phyloP scores from a whole-genome alignment of 2,888 invertebrate species.

The Rhogogaster chlorosoma region DNA sequence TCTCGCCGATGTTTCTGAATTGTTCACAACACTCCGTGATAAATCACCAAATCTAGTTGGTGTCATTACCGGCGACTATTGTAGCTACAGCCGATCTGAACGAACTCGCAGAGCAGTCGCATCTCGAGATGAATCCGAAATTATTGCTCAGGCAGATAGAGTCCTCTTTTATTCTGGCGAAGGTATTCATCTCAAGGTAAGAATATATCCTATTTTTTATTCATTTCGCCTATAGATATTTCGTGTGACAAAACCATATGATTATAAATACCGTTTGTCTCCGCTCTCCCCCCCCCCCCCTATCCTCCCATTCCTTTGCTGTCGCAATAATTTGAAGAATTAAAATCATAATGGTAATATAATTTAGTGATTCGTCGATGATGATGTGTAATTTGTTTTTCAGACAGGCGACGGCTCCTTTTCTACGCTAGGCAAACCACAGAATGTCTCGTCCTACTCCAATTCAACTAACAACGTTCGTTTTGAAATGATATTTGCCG shows the following conservation, averaged over 20 bases:
- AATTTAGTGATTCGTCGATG: no score
- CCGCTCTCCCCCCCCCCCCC: no score
- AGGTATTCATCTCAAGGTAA: constrained; percentile 60
- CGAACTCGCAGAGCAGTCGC: constrained; percentile 65
- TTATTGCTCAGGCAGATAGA: constrained; percentile 54
- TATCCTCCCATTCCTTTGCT: no score
- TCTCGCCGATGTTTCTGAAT: constrained; percentile 64
- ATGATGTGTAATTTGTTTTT: background rate
- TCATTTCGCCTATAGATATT: background rate
- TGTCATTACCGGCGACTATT: constrained; percentile 69
- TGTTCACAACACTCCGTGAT: constrained; percentile 73
- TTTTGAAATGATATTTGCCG: constrained; percentile 37
- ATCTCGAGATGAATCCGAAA: constrained; percentile 27
- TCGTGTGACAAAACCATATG: no score
- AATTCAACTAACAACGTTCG: constrained; percentile 51
- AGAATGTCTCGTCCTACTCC: background rate
- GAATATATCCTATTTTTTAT: background rate
- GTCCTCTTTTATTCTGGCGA: constrained; percentile 64
- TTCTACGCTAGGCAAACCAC: background rate
- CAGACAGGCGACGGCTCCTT: background rate
- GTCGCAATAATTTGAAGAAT: no score
- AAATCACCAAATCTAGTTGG: constrained; percentile 69
- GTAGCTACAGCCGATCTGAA: constrained; percentile 65
- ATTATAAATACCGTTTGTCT: no score
- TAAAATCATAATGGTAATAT: no score